A percentile compares a stretch with the other conserved stretches of the same genome.
These are phyloP conservation scores for Eptesicus fuscus DNA, from an alignment of 2,113 vertebrate species.

Conservation along the genomic window DNA sequence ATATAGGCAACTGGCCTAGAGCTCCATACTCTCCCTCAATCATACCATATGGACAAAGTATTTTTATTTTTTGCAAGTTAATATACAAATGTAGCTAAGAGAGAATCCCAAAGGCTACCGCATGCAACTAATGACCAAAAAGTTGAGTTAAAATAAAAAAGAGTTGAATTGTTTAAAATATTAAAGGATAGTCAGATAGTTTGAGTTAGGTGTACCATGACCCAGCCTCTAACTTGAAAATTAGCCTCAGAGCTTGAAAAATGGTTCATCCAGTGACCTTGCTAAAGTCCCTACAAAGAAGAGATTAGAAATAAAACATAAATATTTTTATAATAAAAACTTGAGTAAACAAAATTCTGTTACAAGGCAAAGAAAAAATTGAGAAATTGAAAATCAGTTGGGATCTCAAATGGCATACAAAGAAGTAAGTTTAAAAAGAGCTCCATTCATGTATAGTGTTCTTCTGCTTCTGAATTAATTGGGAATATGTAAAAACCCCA, in stretches of 20 bases:
- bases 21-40: fast-evolving
- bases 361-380: not conserved
- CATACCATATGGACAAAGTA: not conserved
- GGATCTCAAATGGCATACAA: not conserved
- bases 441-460: too few species aligned
- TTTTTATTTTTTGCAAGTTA: not conserved
- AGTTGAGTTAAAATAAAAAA: not conserved
- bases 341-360: not conserved
- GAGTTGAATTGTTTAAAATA: not conserved
- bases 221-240: not conserved
- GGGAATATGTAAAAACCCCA: not conserved
- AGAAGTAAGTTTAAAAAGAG: not conserved
- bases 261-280: not conserved
- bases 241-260: conserved; percentile 12
- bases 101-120: not conserved
- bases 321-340: not conserved
- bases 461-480: not conserved
- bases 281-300: not conserved
- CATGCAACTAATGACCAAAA: not conserved
- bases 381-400: not conserved
- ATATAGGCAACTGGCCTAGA: not conserved
- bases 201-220: not conserved
- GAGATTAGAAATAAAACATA: not conserved
- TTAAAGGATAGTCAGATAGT: not conserved
- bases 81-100: not conserved